Evolutionary conservation across 2,888 invertebrate species (phyloP), one percentile per base, ranked within the genome.

Genomic region (Lasioglossum malachurum): DNA sequence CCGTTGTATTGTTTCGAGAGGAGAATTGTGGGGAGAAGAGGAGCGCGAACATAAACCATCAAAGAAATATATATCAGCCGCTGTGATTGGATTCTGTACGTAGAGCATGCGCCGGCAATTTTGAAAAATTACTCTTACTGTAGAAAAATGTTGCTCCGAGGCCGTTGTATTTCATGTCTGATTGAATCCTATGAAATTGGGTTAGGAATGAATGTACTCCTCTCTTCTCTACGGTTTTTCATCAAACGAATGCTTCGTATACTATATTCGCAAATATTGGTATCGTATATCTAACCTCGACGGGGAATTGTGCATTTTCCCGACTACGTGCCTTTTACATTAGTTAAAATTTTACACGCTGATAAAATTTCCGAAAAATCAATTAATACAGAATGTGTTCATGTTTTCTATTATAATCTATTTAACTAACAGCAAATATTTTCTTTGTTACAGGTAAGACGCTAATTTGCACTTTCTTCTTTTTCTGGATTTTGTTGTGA

Each of bases 61-160:
- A 53, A 78, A 64, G 74, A 74, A 67, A 75, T 67, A 80, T 74
- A 67, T 57, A 64, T 38, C 49, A 41, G 64, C 16, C 31, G 46
- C 38, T 12, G 64, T 49, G 80, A 80, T 80, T 80, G 80, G 75
- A 75, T 75, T 80, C 67, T 49, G 75, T 38, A 75, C 49, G 80
- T 49, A 41, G 38, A 75, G 67, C 38, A 23, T 38, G 74, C 27
- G 46, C 31, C 10, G 46, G 67, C 46, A 49, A 80, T 80, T 80
- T 75, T 75, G 80, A 80, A 60, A 80, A 80, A 75, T 49, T 67
- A 75, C 44, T 67, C 49, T 80, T 75, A 38, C 38, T 3, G 7
- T 38, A 27, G 60, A 46, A 31, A 80, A 46, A 67, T 35, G 46
- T 64, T 46, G 8, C 44, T 16, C n/a, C 44, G 73, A 0, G 16